A percentile compares a stretch with the other conserved stretches of the same genome.
Evolutionary conservation across 2,113 vertebrate genomes (phyloP).

Genomic region (Nibea albiflora): DNA sequence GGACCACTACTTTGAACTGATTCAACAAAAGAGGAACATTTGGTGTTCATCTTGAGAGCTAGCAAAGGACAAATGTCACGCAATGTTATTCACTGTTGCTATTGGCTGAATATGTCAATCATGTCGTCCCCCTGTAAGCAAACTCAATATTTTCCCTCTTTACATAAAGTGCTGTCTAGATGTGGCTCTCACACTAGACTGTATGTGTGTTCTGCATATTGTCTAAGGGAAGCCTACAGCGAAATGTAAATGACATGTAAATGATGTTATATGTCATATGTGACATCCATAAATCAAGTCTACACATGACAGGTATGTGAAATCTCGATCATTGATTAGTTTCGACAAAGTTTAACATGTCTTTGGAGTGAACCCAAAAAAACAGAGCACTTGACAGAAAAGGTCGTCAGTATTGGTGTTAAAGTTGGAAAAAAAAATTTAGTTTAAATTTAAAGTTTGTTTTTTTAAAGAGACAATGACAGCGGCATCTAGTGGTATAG

Average conservation of each 20-base stretch:
- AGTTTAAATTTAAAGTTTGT: too few relatives aligned
- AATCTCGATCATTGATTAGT: background rate
- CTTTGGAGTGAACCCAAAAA: background rate
- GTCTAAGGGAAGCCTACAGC: background rate
- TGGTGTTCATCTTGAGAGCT: background rate
- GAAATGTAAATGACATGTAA: background rate
- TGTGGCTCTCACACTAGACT: background rate
- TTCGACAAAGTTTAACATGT: background rate
- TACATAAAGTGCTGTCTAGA: background rate
- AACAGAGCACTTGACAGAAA: too few relatives aligned
- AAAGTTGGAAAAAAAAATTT: too few relatives aligned
- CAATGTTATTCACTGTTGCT: background rate
- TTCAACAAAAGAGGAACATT: constrained; percentile 13
- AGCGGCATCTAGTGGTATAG: too few relatives aligned
- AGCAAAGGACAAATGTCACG: constrained; percentile 6
- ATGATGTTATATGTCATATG: background rate
- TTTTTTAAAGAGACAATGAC: too few relatives aligned
- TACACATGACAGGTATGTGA: background rate
- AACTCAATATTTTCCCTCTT: background rate
- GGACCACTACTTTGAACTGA: constrained; percentile 25
- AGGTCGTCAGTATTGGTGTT: too few relatives aligned
- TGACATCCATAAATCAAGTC: background rate
- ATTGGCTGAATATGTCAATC: background rate
- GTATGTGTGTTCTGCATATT: background rate
- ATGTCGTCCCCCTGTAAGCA: background rate